Base-by-base conservation (phyloP, 2,797 vertebrate species). In the Typhlichthys eigenmanni region DNA sequence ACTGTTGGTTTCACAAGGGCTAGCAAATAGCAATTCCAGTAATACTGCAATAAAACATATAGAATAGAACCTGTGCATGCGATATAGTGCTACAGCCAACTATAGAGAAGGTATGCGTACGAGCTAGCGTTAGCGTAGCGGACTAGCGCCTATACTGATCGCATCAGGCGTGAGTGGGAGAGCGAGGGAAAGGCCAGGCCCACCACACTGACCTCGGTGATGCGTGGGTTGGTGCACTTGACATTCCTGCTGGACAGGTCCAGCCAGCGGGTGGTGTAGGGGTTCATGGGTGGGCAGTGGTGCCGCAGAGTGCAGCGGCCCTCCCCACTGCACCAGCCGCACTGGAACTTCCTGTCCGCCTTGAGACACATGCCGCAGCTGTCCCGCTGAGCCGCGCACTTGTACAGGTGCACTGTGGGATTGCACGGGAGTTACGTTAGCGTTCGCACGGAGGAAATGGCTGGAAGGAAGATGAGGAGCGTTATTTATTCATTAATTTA, bases 311-410 rank as follows among this genome's bases (percentile, higher is more conserved):
- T 94, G 62, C 97, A 99, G 10, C 85, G 87, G 11, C 90, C 94
- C 77, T 98, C 96, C 0, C 92, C 92, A 0, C 94, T 94, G 87
- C 97, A 98, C 97, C 97, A 98, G 68, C 97, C 97, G 0, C 97
- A 99, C 85, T 95, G 94, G 12, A 97, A 99, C 88, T 97, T 98
- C 85, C 94, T 93, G 68, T 98, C 90, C 0, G 97, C 96, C 83
- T 98, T 98, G 58, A 99, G 93, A 85, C 97, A 99, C 80, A 96
- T 93, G 62, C 97, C 97, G 0, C 97, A 99, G 93, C 97, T 99
- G 92, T 98, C 96, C 2, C 97, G 87, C 90, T 96, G 96, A 1
- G 97, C 97, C 0, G 95, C 95, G 0, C 97, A 99, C 88, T 99
- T 99, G 91, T 99, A 99, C 74, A 99, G 91, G 75, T 99, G 94